Base-by-base conservation (phyloP, 2,888 invertebrate species). In the Thera britannica region DNA sequence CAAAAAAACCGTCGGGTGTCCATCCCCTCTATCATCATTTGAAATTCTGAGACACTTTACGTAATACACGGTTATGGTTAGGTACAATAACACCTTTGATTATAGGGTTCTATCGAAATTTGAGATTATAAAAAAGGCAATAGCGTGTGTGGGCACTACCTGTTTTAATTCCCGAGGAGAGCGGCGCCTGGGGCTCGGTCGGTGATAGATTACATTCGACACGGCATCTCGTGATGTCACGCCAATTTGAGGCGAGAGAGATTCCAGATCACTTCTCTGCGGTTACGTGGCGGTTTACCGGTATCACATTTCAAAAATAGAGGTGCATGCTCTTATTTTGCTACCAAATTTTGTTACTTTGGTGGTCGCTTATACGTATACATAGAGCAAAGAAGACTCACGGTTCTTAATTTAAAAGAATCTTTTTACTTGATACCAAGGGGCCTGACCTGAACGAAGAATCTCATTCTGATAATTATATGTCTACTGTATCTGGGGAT, bases 141-240 rank as follows among this genome's bases (percentile, higher is more conserved):
- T 79, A 83, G 83, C 84, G 84, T 89, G 88, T 86, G 86, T 85
- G 87, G 85, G 84, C 86, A 90, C 89, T 90, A 90, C 90, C 90
- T 90, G 90, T 88, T 87, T 87, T 86, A 82, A 84, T 85, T 80
- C 79, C 76, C 76, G 77, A 76, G 76, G 75, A 73, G 78, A 78
- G 90, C 93, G 92, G 90, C 93, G 92, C 92, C 92, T 80, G 83
- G 75, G 90, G 90, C 88, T 71, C 70, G 74, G 74, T 72, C 85
- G 90, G 93, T 93, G 92, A 93, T 93, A 93, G 93, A 93, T 93
- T 93, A 91, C 90, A 93, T 93, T 91, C 86, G 93, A 88, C 90
- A 91, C 92, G 92, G 88, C 84, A 91, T 89, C 90, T 92, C 92
- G 85, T 89, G 90, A 89, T 92, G 92, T 92, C 91, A 92, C 89